Conservation (phyloP, 1,140 invertebrate species). For the Copidosoma floridanum region DNA sequence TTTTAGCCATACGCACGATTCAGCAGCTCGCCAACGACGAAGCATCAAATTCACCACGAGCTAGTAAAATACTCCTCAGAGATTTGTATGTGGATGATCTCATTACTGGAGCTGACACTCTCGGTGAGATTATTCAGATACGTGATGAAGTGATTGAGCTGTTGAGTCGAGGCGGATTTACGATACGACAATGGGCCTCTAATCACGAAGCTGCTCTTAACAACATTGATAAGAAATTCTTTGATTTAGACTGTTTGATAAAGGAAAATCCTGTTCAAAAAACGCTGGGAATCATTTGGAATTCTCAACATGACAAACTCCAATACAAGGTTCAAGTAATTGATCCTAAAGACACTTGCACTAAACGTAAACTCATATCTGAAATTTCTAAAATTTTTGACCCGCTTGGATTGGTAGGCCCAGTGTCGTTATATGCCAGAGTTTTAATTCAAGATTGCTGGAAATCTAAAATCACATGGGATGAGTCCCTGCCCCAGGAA, state of each 20-base stretch:
- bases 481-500: slow-evolving; percentile 1
- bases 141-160: slow-evolving; percentile 32
- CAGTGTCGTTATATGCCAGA: neutral
- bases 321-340: neutral
- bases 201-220: slow-evolving; percentile 20
- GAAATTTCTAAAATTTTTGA: neutral
- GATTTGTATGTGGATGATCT: slow-evolving; percentile 54
- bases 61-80: slow-evolving; percentile 23
- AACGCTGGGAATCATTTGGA: neutral
- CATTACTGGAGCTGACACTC: slow-evolving; percentile 38
- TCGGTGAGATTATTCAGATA: slow-evolving; percentile 36
- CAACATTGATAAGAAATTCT: neutral
- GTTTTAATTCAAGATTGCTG: neutral
- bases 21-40: slow-evolving; percentile 11
- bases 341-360: neutral
- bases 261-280: neutral
- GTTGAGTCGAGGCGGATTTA: slow-evolving; percentile 35
- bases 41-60: neutral
- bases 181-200: slow-evolving; percentile 39
- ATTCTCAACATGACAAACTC: neutral
- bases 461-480: neutral
- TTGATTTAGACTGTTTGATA: neutral
- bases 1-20: slow-evolving; percentile 12
- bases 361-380: neutral
- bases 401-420: slow-evolving; percentile 2